Evolutionary conservation across 2,797 vertebrate genomes (phyloP), one percentile per base, ranked within the genome.

Genomic region (Zalophus californianus): DNA sequence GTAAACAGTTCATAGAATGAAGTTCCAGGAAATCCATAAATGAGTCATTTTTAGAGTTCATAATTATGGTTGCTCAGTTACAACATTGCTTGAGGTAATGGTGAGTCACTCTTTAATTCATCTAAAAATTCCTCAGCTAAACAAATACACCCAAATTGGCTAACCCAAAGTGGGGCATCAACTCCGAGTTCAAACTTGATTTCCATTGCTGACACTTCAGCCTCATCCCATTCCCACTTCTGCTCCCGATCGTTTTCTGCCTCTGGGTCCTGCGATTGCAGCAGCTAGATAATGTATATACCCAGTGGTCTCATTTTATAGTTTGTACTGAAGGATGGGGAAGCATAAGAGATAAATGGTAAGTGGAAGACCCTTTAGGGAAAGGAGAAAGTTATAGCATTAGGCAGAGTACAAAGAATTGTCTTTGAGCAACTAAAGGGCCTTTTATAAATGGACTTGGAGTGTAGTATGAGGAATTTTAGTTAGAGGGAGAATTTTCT

Each of bases 21-120:
- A 85, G 56, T 96, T 94, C 70, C 29, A 73, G 89, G 80, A 97
- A 94, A 96, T 72, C 52, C 60, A 97, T 58, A 93, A 84, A 85
- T 88, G 68, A 97, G 35, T 97, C 75, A 94, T 72, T 60, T 91
- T 93, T 85, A 77, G 35, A 87, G 16, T 48, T 93, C 20, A 70
- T 91, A 89, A 78, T 94, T 88, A 66, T 62, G 75, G 5, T 94
- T 94, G 70, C 60, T 90, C 48, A 68, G 16, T 92, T 86, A 92
- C 52, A 70, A 84, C 16, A 79, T 60, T 73, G 64, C 62, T 88
- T 86, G 89, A 91, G 68, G 38, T 95, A 91, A 79, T 60, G 7
- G 48, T 93, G 93, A 96, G 44, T 91, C 89, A 93, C 80, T 44
- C 32, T 91, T 83, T 86, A 88, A 84, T 68, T 94, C 97, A 91